These are phyloP conservation scores for Drosophila simulans DNA, from an alignment of 1,140 invertebrate species.

Conservation along the genomic window DNA sequence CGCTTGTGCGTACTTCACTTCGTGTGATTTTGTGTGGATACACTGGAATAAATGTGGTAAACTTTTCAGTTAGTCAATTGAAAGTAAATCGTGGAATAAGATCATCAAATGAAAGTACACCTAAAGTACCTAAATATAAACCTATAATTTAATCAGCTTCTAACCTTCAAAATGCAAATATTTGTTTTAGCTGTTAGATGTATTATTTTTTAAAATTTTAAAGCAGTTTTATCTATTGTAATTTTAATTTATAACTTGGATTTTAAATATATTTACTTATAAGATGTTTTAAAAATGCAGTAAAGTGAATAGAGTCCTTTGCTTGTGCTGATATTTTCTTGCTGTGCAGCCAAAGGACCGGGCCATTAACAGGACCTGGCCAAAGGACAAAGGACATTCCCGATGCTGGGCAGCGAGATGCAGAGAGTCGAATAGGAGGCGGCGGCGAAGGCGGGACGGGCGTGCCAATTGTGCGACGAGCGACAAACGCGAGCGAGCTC, in stretches of 20 bases:
- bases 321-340: neutral
- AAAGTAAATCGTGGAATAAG: too few relatives aligned
- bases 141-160: too few relatives aligned
- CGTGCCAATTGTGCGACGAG: conserved; percentile 63
- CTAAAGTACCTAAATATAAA: too few relatives aligned
- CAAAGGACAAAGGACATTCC: conserved; percentile 50
- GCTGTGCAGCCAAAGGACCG: conserved; percentile 7
- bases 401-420: conserved; percentile 33
- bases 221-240: too few relatives aligned
- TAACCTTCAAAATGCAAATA: too few relatives aligned
- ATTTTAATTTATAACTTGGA: too few relatives aligned
- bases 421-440: conserved; percentile 42
- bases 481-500: conserved; percentile 47
- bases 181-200: too few relatives aligned
- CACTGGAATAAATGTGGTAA: neutral
- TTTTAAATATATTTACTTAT: too few relatives aligned
- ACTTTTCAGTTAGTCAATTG: neutral
- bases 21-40: conserved; percentile 11
- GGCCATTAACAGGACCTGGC: conserved; percentile 11
- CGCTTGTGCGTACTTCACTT: conserved; percentile 1
- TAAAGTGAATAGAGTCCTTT: neutral
- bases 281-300: neutral
- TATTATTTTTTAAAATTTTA: too few relatives aligned
- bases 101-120: too few relatives aligned
- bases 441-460: conserved; percentile 61